A percentile compares a stretch with the other conserved stretches of the same genome.
phyloP scores from a whole-genome alignment of 2,888 invertebrate genomes.

The Perizoma affinitatum region DNA sequence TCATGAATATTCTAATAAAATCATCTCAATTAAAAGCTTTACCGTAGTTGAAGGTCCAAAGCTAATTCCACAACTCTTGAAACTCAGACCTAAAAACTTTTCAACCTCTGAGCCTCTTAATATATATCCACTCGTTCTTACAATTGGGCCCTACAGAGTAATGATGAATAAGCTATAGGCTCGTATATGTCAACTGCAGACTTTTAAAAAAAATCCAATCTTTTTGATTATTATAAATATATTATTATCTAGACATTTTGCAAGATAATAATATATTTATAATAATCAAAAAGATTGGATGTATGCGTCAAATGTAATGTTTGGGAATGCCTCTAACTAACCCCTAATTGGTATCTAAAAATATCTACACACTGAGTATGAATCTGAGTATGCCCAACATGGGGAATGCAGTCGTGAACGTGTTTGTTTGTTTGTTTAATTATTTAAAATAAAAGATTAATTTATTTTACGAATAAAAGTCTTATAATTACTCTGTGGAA shows the following conservation, averaged over 20 bases:
- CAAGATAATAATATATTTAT: too few relatives aligned
- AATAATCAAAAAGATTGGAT: too few relatives aligned
- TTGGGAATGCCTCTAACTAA: too few relatives aligned
- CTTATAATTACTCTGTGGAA: slow-evolving; percentile 1
- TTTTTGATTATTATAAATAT: too few relatives aligned
- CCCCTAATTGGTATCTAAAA: too few relatives aligned
- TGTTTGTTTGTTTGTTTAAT: neutral
- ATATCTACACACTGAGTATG: neutral
- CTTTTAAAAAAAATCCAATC: neutral
- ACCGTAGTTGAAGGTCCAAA: slow-evolving; percentile 6
- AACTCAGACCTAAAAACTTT: slow-evolving; percentile 19
- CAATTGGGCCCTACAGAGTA: slow-evolving; percentile 14
- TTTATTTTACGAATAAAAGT: too few relatives aligned
- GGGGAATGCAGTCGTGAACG: too few relatives aligned
- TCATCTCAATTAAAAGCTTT: slow-evolving; percentile 3
- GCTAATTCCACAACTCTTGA: slow-evolving; percentile 13
- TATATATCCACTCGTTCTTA: slow-evolving; percentile 20
- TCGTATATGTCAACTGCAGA: neutral
- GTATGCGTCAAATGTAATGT: too few relatives aligned
- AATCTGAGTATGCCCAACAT: too few relatives aligned
- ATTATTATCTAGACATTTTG: too few relatives aligned
- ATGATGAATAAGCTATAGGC: neutral
- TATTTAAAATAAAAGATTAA: too few relatives aligned
- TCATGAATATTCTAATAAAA: neutral
- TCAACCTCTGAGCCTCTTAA: slow-evolving; percentile 11